phyloP scores from a whole-genome alignment of 1,140 invertebrate genomes.

The Meloidogyne floridensis region DNA sequence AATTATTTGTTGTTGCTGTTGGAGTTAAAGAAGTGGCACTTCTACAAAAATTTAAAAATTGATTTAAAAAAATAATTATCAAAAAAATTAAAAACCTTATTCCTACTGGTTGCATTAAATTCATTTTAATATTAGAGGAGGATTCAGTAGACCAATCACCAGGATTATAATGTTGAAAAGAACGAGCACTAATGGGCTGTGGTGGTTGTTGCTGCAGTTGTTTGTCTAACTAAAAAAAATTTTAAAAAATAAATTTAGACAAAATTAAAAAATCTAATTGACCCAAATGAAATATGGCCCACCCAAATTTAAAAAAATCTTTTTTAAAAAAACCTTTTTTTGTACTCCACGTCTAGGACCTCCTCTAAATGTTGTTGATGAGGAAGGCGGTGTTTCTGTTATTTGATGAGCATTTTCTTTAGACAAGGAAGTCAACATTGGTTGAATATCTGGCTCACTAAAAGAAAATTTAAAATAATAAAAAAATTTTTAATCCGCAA shows the following conservation, averaged over 20 bases:
- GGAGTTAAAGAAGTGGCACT: neutral
- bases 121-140: neutral
- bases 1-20: neutral
- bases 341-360: slow-evolving; percentile 21
- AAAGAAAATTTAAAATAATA: neutral
- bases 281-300: neutral
- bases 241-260: neutral
- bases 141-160: neutral
- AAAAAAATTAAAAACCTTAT: neutral
- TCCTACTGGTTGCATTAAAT: neutral
- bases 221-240: neutral
- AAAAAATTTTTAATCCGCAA: neutral
- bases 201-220: neutral
- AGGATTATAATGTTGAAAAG: slow-evolving; percentile 5
- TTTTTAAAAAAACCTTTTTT: slow-evolving; percentile 11
- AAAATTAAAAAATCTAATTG: neutral
- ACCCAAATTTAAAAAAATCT: neutral
- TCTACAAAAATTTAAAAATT: neutral
- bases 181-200: neutral
- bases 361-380: neutral
- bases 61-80: neutral
- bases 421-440: neutral
- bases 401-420: neutral
- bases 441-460: slow-evolving; percentile 1
- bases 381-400: neutral